These are phyloP conservation scores for Poeciliopsis retropinna DNA, from an alignment of 2,113 vertebrate species.

Conservation along the genomic window DNA sequence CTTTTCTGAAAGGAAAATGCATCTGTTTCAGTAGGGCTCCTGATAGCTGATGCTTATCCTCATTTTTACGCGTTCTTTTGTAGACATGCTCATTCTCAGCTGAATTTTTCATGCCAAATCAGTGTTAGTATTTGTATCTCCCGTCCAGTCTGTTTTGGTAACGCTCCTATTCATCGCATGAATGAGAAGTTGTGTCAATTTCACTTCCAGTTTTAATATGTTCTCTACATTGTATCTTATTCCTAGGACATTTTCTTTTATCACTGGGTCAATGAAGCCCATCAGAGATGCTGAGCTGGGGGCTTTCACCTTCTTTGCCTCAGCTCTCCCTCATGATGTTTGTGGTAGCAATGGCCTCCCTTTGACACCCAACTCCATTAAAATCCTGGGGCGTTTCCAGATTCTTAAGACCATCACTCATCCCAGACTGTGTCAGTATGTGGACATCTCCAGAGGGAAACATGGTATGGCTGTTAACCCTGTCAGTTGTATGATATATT, in stretches of 20 bases:
- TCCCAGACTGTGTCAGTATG: conserved; percentile 95
- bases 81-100: background rate
- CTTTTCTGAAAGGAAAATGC: background rate
- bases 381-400: conserved; percentile 97
- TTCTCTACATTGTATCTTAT: background rate
- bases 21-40: background rate
- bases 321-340: conserved; percentile 95
- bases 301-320: conserved; percentile 97
- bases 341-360: conserved; percentile 98
- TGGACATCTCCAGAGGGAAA: conserved; percentile 96
- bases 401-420: conserved; percentile 95
- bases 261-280: conserved; percentile 83
- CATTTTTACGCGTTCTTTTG: conserved; percentile 1
- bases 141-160: background rate
- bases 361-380: conserved; percentile 98
- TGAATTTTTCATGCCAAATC: background rate
- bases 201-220: background rate
- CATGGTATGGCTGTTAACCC: conserved; percentile 83
- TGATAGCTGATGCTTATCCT: background rate
- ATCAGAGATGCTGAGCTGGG: conserved; percentile 91
- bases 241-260: background rate
- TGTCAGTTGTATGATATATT: background rate
- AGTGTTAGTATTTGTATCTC: background rate
- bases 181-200: background rate
- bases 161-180: background rate